A percentile compares a stretch with the other conserved stretches of the same genome.
Evolutionary conservation across 2,797 vertebrate genomes (phyloP).

Genomic region (Malurus leucopterus): DNA sequence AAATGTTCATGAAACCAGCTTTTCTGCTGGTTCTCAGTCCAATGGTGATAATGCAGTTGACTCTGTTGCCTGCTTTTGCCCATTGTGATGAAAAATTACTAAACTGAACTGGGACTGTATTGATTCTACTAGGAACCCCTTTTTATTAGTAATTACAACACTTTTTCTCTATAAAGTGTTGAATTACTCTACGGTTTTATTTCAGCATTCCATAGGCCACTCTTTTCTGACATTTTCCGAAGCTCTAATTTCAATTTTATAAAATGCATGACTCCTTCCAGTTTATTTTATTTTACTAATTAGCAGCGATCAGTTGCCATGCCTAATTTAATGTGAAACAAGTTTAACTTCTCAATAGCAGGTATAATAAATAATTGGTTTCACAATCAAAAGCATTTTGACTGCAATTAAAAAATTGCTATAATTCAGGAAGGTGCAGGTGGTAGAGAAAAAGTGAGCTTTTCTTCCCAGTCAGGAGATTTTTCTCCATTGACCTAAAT

Average conservation of each 20-base stretch:
- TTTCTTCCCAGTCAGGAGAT: neutral
- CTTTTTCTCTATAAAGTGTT: neutral
- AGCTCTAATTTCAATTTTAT: neutral
- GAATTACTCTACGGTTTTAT: neutral
- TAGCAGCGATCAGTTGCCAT: neutral
- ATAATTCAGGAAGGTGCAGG: neutral
- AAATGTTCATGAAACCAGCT: neutral
- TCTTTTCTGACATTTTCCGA: neutral
- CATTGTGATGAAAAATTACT: neutral
- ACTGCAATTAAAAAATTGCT: neutral
- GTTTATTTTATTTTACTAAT: neutral
- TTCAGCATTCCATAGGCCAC: neutral
- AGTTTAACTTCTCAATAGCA: neutral
- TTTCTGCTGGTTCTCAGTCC: neutral
- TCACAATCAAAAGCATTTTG: neutral
- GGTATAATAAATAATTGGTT: neutral
- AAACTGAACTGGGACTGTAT: neutral
- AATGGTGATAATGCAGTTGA: neutral
- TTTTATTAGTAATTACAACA: neutral
- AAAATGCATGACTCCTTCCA: neutral
- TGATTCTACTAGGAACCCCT: neutral
- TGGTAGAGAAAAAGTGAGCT: neutral
- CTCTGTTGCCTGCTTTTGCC: neutral
- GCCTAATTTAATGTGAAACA: neutral
- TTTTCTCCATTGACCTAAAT: neutral